Evolutionary conservation across 2,797 vertebrate genomes (phyloP).

Genomic region (Selene dorsalis): DNA sequence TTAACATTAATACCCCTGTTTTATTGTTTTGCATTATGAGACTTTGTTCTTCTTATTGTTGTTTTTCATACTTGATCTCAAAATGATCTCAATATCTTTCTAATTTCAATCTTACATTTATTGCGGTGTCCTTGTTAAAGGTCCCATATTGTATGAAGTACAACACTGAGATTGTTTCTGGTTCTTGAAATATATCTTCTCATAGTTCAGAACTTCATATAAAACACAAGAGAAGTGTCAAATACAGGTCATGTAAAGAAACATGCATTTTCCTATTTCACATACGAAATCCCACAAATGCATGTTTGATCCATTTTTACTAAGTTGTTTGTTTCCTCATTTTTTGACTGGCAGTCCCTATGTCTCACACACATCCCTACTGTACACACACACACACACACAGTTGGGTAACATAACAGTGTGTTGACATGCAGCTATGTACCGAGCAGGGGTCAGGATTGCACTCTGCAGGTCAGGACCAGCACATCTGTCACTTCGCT

Average conservation of each 20-base stretch:
- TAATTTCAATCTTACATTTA: not conserved
- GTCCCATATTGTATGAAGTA: not conserved
- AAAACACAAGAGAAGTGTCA: not conserved
- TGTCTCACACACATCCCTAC: not conserved
- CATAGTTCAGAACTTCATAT: not conserved
- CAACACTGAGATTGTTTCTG: not conserved
- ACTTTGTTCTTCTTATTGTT: not conserved
- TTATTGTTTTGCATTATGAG: not conserved
- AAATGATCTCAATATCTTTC: not conserved
- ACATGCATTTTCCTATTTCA: not conserved
- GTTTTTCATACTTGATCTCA: not conserved
- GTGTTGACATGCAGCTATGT: slow-evolving; percentile 48
- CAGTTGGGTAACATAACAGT: slow-evolving; percentile 40
- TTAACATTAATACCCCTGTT: not conserved
- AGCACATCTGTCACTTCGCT: slow-evolving; percentile 67
- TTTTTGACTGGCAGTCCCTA: not conserved
- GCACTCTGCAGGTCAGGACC: slow-evolving; percentile 58
- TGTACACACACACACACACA: slow-evolving; percentile 22
- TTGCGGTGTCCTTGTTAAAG: not conserved
- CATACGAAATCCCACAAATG: not conserved
- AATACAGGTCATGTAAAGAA: not conserved
- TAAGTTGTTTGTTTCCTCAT: not conserved
- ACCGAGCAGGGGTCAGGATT: slow-evolving; percentile 55
- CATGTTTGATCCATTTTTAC: not conserved
- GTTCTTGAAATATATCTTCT: not conserved